phyloP scores from a whole-genome alignment of 1,140 invertebrate species.

The Coptotermes formosanus region DNA sequence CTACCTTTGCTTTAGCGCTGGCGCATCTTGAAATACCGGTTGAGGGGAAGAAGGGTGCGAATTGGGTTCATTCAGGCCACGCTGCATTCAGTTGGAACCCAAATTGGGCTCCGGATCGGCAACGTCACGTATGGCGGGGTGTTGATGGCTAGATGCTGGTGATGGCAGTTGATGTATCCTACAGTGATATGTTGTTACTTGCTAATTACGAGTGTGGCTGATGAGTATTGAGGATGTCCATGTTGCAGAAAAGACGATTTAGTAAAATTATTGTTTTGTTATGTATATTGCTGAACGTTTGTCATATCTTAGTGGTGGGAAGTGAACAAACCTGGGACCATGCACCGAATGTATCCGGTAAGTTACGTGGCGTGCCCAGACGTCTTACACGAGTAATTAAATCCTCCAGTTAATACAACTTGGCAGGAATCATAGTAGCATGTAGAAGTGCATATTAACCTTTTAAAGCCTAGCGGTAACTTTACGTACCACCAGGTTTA shows the following conservation, averaged over 20 bases:
- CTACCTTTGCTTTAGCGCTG: background rate
- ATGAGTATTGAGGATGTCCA: background rate
- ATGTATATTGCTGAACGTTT: background rate
- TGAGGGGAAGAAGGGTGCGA: background rate
- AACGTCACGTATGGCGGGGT: background rate
- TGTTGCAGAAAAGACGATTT: background rate
- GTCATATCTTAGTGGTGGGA: background rate
- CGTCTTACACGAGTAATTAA: too few species aligned
- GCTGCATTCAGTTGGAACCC: background rate
- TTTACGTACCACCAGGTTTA: too few species aligned
- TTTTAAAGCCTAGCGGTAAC: too few species aligned
- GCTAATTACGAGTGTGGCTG: background rate
- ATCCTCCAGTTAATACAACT: too few species aligned
- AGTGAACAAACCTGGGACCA: background rate
- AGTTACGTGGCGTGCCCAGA: background rate
- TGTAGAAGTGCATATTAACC: too few species aligned
- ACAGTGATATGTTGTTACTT: background rate
- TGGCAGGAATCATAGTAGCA: too few species aligned
- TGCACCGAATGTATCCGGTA: background rate
- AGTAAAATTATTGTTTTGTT: background rate
- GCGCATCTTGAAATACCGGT: background rate
- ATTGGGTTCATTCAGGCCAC: background rate
- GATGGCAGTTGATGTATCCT: too few species aligned
- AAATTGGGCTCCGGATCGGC: background rate
- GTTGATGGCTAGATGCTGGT: too few species aligned